A percentile compares a stretch with the other conserved stretches of the same genome.
These are phyloP conservation scores for Mythimna ferrago DNA, from an alignment of 2,888 invertebrate genomes.

Conservation along the genomic window DNA sequence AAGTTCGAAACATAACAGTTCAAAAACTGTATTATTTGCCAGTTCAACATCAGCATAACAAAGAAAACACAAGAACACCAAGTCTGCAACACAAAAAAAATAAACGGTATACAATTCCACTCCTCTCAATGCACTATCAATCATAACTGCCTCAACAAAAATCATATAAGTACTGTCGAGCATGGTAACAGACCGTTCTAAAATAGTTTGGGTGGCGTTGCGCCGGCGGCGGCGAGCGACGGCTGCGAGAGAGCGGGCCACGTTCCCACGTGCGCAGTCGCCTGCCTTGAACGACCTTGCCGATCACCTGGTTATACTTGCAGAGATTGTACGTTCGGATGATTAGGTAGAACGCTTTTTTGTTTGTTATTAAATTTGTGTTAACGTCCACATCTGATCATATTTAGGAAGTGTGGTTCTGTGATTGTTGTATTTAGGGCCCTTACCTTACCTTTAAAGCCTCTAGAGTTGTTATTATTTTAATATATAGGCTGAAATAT, in stretches of 20 bases:
- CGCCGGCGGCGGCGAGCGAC: constrained; percentile 25
- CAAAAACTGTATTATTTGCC: not conserved
- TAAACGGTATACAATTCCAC: constrained; percentile 10
- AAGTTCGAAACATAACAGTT: not conserved
- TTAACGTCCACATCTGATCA: not conserved
- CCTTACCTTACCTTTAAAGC: not conserved
- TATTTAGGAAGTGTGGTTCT: not conserved
- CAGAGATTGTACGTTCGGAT: constrained; percentile 60
- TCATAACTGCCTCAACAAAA: constrained; percentile 31
- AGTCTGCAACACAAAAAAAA: not conserved
- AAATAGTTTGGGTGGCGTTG: constrained; percentile 59
- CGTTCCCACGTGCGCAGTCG: constrained; percentile 83
- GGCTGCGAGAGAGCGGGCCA: constrained; percentile 61
- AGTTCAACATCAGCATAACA: not conserved
- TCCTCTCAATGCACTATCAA: not conserved
- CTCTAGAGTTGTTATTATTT: not conserved
- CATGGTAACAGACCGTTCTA: constrained; percentile 61
- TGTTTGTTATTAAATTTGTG: too few relatives aligned
- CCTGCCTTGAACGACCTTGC: constrained; percentile 89
- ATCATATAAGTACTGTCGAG: not conserved
- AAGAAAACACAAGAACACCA: not conserved
- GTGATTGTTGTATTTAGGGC: not conserved
- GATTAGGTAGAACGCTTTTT: constrained; percentile 40
- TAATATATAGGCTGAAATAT: not conserved
- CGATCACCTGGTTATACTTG: constrained; percentile 74